Evolutionary conservation across 1,140 invertebrate genomes (phyloP).

Genomic region (Aphelenchoides fujianensis): DNA sequence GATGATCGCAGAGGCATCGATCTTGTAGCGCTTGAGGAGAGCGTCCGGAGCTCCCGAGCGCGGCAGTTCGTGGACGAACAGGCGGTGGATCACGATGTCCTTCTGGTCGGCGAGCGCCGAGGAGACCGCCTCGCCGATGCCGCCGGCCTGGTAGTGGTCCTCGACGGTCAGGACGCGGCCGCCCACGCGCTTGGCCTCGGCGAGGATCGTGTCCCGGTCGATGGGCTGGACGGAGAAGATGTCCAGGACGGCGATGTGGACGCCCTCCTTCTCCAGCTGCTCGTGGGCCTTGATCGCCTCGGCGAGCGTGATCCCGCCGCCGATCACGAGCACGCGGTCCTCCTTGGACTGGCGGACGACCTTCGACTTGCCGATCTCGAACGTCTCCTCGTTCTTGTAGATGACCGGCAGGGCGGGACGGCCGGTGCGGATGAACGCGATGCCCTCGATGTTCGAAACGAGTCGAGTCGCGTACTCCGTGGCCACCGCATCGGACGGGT

Average conservation of each 20-base stretch:
- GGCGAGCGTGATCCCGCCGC: constrained; percentile 85
- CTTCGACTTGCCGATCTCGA: constrained; percentile 71
- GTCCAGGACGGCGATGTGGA: constrained; percentile 55
- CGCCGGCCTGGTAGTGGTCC: constrained; percentile 92
- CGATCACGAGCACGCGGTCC: constrained; percentile 80
- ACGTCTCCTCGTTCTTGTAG: constrained; percentile 80
- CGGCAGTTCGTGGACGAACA: constrained; percentile 81
- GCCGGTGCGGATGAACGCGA: constrained; percentile 92
- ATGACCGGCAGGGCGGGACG: constrained; percentile 82
- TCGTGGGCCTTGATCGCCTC: constrained; percentile 83
- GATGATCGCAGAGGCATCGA: constrained; percentile 77
- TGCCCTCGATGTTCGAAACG: constrained; percentile 88
- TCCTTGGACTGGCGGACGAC: constrained; percentile 73
- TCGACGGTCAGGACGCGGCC: constrained; percentile 87
- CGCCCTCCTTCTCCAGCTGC: constrained; percentile 70
- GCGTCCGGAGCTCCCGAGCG: constrained; percentile 82
- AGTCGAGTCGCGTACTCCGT: constrained; percentile 87
- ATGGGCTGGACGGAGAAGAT: constrained; percentile 77
- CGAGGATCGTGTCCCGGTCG: constrained; percentile 75
- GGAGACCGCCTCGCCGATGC: constrained; percentile 81
- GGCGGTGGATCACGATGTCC: constrained; percentile 75
- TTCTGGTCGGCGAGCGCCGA: constrained; percentile 73
- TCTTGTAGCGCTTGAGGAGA: constrained; percentile 82
- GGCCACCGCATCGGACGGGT: constrained; percentile 91
- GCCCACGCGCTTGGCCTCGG: constrained; percentile 74